Base-by-base conservation (phyloP, 2,113 vertebrate genomes). In the Thalassoma bifasciatum region DNA sequence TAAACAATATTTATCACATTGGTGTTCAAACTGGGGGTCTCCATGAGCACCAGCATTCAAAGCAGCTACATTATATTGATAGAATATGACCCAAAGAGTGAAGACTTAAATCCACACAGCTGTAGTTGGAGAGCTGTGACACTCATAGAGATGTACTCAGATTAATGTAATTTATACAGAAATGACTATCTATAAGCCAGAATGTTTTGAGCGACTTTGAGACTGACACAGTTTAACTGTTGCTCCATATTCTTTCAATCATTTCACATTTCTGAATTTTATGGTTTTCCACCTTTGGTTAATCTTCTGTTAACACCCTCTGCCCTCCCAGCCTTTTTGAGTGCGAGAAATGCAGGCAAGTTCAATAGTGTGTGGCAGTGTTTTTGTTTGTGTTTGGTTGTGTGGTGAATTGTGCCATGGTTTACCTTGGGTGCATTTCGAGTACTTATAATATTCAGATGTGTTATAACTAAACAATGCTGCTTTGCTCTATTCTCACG, bases 241-340 rank as follows among this genome's bases (percentile, higher is more conserved):
- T 42, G 5, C n/a, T n/a, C n/a, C n/a, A n/a, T n/a, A n/a, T 40
- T 8, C 36, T 69, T 1, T 26, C 44, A 59, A 0, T 50, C 56
- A 17, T 23, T 22, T 12, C 56, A 46, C 36, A 46, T 68, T 13
- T 57, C 10, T 82, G 17, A 65, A 62, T 22, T 83, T 38, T 64
- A 72, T n/a, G 74, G 37, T 70, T 81, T 21, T 17, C 30, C 30
- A 63, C 13, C 8, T 12, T 44, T 49, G 12, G 37, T 68, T 72
- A 81, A 64, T 50, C 51, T 73, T 82, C 47, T 79, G 22, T 65
- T 38, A 49, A 24, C 62, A 36, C 24, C 38, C 24, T 87, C 67
- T 91, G 63, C 62, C 65, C 49, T 80, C 44, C 74, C 87, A 89
- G 91, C 79, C 2, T 65, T 83, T 83, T 76, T 92, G 82, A 92